Percentiles rank a stretch among this genome's conserved stretches.
Evolutionary conservation across 2,113 vertebrate species (phyloP).

Genomic region (Cynocephalus volans): DNA sequence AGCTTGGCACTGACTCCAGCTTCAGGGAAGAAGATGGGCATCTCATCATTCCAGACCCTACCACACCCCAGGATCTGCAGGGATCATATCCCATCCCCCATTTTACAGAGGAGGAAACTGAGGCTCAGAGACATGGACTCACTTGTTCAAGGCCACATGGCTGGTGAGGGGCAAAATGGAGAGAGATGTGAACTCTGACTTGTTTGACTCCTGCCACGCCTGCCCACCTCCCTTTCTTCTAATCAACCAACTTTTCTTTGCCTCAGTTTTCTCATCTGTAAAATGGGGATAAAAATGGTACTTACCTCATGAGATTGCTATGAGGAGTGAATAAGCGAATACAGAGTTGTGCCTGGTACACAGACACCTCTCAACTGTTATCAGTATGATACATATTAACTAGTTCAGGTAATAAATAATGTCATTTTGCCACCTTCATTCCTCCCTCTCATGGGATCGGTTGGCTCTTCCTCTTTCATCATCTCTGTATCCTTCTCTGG

Average conservation of each 20-base stretch:
- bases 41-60: background rate
- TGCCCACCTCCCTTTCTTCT: background rate
- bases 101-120: background rate
- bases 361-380: background rate
- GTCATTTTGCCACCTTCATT: background rate
- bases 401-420: background rate
- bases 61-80: too few relatives aligned
- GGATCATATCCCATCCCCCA: too few relatives aligned
- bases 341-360: background rate
- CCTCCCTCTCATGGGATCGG: background rate
- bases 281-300: background rate
- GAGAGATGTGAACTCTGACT: background rate
- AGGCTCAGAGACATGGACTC: background rate
- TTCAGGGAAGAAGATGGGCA: background rate
- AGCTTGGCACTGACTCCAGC: background rate
- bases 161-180: background rate
- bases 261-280: background rate
- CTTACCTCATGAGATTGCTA: background rate
- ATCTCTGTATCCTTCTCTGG: background rate
- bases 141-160: background rate
- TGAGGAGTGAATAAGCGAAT: background rate
- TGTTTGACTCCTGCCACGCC: too few relatives aligned
- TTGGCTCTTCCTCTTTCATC: background rate
- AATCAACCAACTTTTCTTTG: background rate
- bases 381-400: background rate